Evolutionary conservation across 2,888 invertebrate genomes (phyloP).

Genomic region (Drosophila buzzatii): DNA sequence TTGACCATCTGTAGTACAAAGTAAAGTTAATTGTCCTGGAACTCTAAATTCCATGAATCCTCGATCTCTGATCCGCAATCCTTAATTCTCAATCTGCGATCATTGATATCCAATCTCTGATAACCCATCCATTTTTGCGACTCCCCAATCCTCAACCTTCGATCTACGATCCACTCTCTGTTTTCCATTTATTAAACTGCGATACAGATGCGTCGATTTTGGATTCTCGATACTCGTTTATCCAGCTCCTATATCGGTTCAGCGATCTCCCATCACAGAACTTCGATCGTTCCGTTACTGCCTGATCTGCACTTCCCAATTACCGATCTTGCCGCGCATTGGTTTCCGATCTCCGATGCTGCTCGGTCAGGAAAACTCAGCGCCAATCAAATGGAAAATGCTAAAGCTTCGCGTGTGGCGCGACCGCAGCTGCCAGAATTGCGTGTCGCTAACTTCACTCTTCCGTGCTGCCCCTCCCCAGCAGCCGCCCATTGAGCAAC

Average conservation of each 20-base stretch:
- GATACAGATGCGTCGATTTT: not conserved
- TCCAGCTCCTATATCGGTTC: not conserved
- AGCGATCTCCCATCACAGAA: not conserved
- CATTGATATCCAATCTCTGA: not conserved
- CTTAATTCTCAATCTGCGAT: too few species aligned
- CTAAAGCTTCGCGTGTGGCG: slow-evolving; percentile 62
- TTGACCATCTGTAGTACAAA: slow-evolving; percentile 5
- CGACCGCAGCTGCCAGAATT: slow-evolving; percentile 63
- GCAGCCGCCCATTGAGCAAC: not conserved
- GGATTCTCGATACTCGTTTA: not conserved
- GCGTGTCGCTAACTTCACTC: not conserved
- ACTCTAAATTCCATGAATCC: not conserved
- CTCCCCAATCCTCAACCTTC: too few species aligned
- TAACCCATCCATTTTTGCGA: too few species aligned
- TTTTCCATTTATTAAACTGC: not conserved
- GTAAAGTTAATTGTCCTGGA: not conserved
- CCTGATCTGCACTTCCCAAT: not conserved
- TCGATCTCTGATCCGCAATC: too few species aligned
- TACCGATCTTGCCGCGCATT: not conserved
- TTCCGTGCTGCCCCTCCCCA: not conserved
- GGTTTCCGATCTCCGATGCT: not conserved
- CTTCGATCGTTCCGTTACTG: not conserved
- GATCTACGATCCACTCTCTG: not conserved
- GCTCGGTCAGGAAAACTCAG: slow-evolving; percentile 36
- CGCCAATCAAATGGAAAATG: slow-evolving; percentile 64